phyloP scores from a whole-genome alignment of 2,797 vertebrate genomes.

The Anabacerthia variegaticeps region DNA sequence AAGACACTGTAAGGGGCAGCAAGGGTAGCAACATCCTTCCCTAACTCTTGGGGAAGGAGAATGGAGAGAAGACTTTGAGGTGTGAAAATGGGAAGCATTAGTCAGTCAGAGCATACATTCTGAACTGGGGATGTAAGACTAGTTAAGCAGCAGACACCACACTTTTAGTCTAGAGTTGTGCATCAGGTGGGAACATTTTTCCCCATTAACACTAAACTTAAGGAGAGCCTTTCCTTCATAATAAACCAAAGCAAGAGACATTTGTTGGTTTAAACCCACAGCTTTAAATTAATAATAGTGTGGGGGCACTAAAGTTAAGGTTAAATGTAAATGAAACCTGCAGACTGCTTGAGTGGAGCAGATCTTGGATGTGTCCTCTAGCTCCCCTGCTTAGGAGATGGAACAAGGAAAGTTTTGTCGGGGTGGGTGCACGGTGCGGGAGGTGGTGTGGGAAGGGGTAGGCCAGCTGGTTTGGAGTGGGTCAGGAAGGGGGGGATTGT shows the following conservation, averaged over 20 bases:
- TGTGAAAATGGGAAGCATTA: background rate
- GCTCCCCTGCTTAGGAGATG: background rate
- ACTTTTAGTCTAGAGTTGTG: background rate
- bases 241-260: background rate
- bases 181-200: constrained; percentile 49
- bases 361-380: background rate
- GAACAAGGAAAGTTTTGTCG: background rate
- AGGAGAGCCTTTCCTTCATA: background rate
- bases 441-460: background rate
- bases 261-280: background rate
- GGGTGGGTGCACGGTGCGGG: background rate
- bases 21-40: background rate
- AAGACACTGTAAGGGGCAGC: background rate
- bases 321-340: background rate
- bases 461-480: background rate
- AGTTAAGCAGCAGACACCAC: background rate
- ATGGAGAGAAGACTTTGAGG: background rate
- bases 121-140: background rate
- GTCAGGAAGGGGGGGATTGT: constrained; percentile 39
- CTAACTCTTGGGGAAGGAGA: background rate
- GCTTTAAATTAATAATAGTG: background rate
- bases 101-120: background rate
- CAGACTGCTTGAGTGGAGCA: background rate
- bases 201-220: background rate
- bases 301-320: background rate